Percentiles rank a stretch among this genome's conserved stretches.
phyloP scores from a whole-genome alignment of 2,113 vertebrate genomes.

The Ibidorhyncha struthersii region DNA sequence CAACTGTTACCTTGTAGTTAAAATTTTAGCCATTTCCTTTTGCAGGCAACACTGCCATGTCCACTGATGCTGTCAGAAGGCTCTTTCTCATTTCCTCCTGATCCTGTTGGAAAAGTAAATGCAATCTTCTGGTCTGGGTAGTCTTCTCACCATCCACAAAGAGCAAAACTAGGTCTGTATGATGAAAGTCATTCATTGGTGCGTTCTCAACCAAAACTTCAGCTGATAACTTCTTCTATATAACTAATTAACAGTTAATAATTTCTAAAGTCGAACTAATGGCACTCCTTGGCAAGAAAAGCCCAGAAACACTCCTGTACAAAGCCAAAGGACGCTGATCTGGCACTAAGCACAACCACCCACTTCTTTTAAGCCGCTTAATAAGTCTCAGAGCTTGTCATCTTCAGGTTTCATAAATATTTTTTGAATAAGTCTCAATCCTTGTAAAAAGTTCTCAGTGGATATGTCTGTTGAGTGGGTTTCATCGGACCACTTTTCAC shows the following conservation, averaged over 20 bases:
- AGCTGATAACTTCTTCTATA: neutral
- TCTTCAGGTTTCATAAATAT: neutral
- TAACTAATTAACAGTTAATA: neutral
- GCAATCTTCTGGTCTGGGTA: neutral
- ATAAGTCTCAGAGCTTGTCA: neutral
- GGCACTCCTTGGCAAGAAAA: neutral
- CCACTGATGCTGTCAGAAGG: neutral
- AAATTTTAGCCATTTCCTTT: too few relatives aligned
- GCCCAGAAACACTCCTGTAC: neutral
- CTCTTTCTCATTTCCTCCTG: neutral
- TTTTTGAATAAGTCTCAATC: neutral
- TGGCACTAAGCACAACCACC: neutral
- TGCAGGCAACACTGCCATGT: neutral
- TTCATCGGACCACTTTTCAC: neutral
- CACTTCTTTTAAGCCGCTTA: neutral
- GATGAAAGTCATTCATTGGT: neutral
- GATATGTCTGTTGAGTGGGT: neutral
- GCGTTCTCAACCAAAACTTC: neutral
- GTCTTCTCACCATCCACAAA: neutral
- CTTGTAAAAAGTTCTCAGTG: neutral
- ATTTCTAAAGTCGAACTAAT: neutral
- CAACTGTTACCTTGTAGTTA: too few relatives aligned
- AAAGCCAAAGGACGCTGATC: neutral
- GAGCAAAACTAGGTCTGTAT: neutral
- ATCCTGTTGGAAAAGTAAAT: neutral